Base-by-base conservation (phyloP, 1,140 invertebrate genomes). In the Lepidurus packardi region DNA sequence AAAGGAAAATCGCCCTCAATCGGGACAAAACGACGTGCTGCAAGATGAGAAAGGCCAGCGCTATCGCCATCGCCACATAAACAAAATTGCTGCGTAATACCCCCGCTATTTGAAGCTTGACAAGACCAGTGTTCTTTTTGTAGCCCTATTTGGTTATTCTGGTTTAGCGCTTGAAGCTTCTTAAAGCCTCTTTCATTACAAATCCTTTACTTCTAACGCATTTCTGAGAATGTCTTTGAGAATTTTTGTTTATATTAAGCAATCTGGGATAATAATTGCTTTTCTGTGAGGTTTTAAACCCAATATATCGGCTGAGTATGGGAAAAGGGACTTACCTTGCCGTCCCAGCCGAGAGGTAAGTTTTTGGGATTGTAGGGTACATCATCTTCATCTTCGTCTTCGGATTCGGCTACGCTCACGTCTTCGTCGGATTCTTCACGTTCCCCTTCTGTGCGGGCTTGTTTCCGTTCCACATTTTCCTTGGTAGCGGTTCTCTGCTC, bases 291-390 rank as follows among this genome's bases (percentile, higher is more conserved):
- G 16, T 11, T 16, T 21, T 7, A n/a, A 21, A 65, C 21, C 21
- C 9, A n/a, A 3, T 7, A 65, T 7, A 7, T 11, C 8, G 13
- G 6, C 4, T 11, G 6, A 65, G 21, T 7, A 43, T 21, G 74
- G 9, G 73, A 76, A 24, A 13, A 43, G 47, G 75, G 24, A 80
- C 75, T 81, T 84, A 92, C 91, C 87, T 99, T 99, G 74, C 98
- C 98, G 87, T 99, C 98, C 98, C 98, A 99, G 7, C 98, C 98
- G 0, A 99, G 88, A 1, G 98, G 98, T 44, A 99, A 85, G 87
- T 99, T 99, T 99, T 99, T 99, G 0, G 98, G 98, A 88, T 99
- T 99, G 85, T 99, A 99, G 0, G 97, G 96, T 73, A 98, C 94
- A 82, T 95, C 94, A 84, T 96, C 93, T 74, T 94, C 93, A 81